Conservation (phyloP, 2,888 invertebrate species). For the Pheosia gnoma region DNA sequence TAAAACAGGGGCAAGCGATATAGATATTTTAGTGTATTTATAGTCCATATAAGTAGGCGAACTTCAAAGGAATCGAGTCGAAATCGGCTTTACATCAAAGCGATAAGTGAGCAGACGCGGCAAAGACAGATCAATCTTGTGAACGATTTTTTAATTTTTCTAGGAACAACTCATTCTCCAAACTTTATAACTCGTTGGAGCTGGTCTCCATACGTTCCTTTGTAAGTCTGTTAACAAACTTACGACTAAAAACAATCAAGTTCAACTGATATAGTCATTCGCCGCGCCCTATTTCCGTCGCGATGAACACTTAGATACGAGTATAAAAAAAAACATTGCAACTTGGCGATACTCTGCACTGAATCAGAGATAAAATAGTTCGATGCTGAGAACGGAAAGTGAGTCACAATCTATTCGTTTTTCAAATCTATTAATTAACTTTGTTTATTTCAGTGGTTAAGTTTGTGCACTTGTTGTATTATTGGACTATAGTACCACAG, state of each 20-base stretch:
- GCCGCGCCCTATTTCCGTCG: background rate
- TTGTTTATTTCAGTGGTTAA: background rate
- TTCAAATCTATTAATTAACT: background rate
- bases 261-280: background rate
- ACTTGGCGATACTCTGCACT: constrained; percentile 1
- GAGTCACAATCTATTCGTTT: background rate
- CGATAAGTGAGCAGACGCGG: constrained; percentile 23
- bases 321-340: constrained; percentile 7
- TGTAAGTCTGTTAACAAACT: background rate
- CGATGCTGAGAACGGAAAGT: background rate
- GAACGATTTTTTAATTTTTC: background rate
- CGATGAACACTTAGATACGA: background rate
- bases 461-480: too few species aligned
- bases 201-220: too few species aligned
- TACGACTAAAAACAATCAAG: background rate
- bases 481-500: too few species aligned
- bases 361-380: constrained; percentile 5
- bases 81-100: constrained; percentile 37
- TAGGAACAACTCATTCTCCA: background rate
- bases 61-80: constrained; percentile 39
- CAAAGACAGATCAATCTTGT: background rate
- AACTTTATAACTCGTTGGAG: too few species aligned
- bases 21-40: constrained; percentile 37
- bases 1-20: constrained; percentile 27
- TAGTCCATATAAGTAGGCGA: constrained; percentile 31